Evolutionary conservation across 2,888 invertebrate genomes (phyloP), one percentile per base, ranked within the genome.

Genomic region (Cloeon dipterum): DNA sequence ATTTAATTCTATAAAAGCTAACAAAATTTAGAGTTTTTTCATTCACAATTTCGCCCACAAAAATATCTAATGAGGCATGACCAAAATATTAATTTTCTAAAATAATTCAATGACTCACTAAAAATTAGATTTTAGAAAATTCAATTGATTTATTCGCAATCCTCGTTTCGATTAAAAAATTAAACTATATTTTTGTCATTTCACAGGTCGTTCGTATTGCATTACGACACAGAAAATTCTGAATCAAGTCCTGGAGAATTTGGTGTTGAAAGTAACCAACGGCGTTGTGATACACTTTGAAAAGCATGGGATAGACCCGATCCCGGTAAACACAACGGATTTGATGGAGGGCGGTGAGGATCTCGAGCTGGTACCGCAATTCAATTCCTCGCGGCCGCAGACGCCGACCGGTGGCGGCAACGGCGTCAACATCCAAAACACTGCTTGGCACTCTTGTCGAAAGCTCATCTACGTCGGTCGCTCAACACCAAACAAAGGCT

Each of bases 211-310:
- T 34, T 94, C 94, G 0, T 96, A 94, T 58, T 79, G 82, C 47
- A 83, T 96, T 42, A 85, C 88, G 20, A 88, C 89, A 0, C 93
- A 94, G 51, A 70, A 91, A 42, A 86, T 89, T 72, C 62, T 98
- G 52, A 83, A 85, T 68, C 89, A 88, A 53, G 91, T 93, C 52
- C 79, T 98, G 45, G 96, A 98, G 55, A 91, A 89, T 50, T 64
- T 98, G 36, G 91, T 94, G 11, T 88, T 88, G 55, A 94, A 94
- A 60, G 88, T 94, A 25, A 94, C 94, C 54, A 85, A 86, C 45
- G 96, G 96, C 1, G 94, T 96, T 29, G 94, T 98, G 17, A 79
- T 98, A 42, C 83, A 91, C 58, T 94, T 98, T 54, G 94, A 96
- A 57, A 94, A 93, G 56, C 76, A 88, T 43, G 88, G n/a, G n/a